Percentiles rank a stretch among this genome's conserved stretches.
phyloP scores from a whole-genome alignment of 2,113 vertebrate species.

The Ceyx melanurus region DNA sequence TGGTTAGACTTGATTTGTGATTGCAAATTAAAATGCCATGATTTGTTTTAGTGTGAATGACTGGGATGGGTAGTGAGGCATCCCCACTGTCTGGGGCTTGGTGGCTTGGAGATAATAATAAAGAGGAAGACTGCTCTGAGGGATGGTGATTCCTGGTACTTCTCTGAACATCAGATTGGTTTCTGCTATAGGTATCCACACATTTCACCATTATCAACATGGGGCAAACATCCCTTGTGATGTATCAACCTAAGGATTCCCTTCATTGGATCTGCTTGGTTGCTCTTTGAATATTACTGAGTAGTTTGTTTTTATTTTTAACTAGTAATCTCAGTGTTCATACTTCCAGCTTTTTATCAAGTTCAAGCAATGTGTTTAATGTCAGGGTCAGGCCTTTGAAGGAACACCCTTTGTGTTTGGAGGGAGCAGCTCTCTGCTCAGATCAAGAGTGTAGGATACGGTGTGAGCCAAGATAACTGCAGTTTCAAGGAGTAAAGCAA shows the following conservation, averaged over 20 bases:
- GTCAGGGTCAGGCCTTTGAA: not conserved
- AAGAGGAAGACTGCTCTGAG: not conserved
- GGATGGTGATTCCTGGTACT: not conserved
- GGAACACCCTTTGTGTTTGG: not conserved
- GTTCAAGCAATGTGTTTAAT: not conserved
- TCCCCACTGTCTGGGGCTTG: rapidly evolving
- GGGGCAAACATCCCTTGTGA: not conserved
- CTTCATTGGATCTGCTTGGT: not conserved
- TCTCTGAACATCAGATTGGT: not conserved
- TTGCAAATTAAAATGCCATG: not conserved
- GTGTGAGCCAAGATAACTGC: not conserved
- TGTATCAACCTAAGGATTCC: not conserved
- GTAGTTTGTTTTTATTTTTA: not conserved
- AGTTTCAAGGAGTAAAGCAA: not conserved
- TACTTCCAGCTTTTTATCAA: not conserved
- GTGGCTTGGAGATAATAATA: not conserved
- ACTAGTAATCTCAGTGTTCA: not conserved
- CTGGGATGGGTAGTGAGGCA: not conserved
- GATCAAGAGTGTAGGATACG: not conserved
- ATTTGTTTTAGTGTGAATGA: not conserved
- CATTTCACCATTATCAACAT: not conserved
- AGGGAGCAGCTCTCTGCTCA: not conserved
- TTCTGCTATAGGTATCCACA: not conserved
- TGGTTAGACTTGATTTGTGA: not conserved
- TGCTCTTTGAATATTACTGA: not conserved